Conservation (phyloP, 2,888 invertebrate genomes). For the Ariolimax columbianus region DNA sequence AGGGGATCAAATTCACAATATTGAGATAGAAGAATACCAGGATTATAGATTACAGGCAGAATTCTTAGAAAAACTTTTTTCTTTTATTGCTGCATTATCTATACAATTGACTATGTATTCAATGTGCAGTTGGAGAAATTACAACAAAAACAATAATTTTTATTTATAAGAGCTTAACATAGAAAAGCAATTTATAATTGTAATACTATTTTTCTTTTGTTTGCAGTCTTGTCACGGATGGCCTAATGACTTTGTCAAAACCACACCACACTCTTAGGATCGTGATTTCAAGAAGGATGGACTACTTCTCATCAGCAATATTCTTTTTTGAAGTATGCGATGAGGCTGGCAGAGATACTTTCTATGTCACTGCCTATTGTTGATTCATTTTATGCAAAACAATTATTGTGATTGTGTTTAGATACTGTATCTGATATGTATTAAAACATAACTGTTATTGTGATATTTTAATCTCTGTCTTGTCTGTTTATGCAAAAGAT, state of each 20-base stretch:
- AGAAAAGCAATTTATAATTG: neutral
- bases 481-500: neutral
- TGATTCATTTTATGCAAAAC: neutral
- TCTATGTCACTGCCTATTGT: neutral
- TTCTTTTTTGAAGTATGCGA: neutral
- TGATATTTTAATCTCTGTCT: neutral
- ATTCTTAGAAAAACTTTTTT: neutral
- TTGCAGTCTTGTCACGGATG: neutral
- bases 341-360: neutral
- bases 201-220: neutral
- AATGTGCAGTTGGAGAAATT: neutral
- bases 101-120: neutral
- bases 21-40: neutral
- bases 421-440: neutral
- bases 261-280: neutral
- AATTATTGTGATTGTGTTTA: neutral
- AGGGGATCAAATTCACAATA: too few relatives aligned
- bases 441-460: neutral
- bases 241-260: conserved; percentile 4
- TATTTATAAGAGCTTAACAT: neutral
- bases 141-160: neutral
- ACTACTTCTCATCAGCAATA: neutral
- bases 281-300: neutral
- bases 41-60: neutral
- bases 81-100: too few relatives aligned